These are phyloP conservation scores for Drosophila rellima DNA, from an alignment of 2,888 invertebrate species.

Conservation along the genomic window DNA sequence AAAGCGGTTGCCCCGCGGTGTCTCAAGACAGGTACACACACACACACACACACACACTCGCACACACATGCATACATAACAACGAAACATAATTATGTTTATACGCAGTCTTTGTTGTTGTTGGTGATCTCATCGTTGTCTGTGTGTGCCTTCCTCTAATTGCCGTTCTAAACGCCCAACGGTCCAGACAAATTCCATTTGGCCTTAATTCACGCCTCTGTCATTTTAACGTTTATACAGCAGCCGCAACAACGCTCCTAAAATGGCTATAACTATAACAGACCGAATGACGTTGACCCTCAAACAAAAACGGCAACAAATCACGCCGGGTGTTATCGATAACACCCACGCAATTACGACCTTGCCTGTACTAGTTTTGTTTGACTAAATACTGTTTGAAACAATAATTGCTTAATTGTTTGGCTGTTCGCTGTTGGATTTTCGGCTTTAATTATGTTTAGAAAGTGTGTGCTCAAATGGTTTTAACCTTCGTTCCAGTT, in stretches of 20 bases:
- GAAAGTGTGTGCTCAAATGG: conserved; percentile 49
- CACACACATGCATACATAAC: not conserved
- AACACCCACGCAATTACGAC: conserved; percentile 58
- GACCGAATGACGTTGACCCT: conserved; percentile 65
- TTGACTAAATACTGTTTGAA: conserved; percentile 43
- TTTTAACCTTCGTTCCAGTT: conserved; percentile 49
- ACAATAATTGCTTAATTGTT: conserved; percentile 44
- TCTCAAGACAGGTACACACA: conserved; percentile 11
- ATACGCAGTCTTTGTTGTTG: conserved; percentile 27
- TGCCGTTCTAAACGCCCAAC: conserved; percentile 41
- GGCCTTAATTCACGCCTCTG: conserved; percentile 76
- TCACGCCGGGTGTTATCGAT: conserved; percentile 43
- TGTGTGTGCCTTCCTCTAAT: conserved; percentile 46
- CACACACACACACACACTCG: not conserved
- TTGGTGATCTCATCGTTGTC: conserved; percentile 55
- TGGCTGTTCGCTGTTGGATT: conserved; percentile 8
- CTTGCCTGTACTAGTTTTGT: conserved; percentile 47
- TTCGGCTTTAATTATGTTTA: conserved; percentile 36
- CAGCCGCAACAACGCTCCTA: conserved; percentile 61
- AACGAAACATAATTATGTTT: conserved; percentile 41
- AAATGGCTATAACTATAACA: conserved; percentile 57
- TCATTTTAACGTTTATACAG: conserved; percentile 43
- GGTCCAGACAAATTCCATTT: conserved; percentile 48
- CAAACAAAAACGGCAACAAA: conserved; percentile 31
- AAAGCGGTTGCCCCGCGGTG: conserved; percentile 29